Evolutionary conservation across 2,888 invertebrate species (phyloP).

Genomic region (Drosophila yooni): DNA sequence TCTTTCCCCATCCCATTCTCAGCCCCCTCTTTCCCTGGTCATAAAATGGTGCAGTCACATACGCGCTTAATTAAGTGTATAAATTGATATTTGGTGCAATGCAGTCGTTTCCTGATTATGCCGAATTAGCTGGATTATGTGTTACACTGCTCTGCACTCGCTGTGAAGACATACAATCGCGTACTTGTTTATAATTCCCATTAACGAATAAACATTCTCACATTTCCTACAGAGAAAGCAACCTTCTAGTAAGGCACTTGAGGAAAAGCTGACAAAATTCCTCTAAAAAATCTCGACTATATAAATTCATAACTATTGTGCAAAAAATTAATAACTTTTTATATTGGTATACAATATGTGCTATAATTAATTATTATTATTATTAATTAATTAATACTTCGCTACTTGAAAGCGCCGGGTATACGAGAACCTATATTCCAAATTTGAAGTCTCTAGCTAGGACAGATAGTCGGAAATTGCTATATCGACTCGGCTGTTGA

Average conservation of each 20-base stretch:
- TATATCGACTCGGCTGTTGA: too few species aligned
- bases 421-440: too few species aligned
- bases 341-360: background rate
- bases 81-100: slow-evolving; percentile 79
- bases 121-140: slow-evolving; percentile 50
- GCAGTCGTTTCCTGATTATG: slow-evolving; percentile 65
- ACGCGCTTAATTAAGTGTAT: slow-evolving; percentile 78
- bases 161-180: background rate
- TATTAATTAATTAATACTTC: too few species aligned
- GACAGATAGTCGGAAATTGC: too few species aligned
- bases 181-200: background rate
- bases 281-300: background rate
- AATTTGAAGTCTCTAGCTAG: too few species aligned
- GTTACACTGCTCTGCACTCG: background rate
- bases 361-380: background rate
- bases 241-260: background rate
- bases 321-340: background rate
- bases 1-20: background rate
- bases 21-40: slow-evolving; percentile 9
- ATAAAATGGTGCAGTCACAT: slow-evolving; percentile 77
- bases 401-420: too few species aligned
- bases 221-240: background rate
- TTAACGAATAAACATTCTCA: background rate
- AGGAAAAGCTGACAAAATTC: background rate
- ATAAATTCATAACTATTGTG: background rate